phyloP scores from a whole-genome alignment of 2,888 invertebrate species.

The Drosophila basisetae region DNA sequence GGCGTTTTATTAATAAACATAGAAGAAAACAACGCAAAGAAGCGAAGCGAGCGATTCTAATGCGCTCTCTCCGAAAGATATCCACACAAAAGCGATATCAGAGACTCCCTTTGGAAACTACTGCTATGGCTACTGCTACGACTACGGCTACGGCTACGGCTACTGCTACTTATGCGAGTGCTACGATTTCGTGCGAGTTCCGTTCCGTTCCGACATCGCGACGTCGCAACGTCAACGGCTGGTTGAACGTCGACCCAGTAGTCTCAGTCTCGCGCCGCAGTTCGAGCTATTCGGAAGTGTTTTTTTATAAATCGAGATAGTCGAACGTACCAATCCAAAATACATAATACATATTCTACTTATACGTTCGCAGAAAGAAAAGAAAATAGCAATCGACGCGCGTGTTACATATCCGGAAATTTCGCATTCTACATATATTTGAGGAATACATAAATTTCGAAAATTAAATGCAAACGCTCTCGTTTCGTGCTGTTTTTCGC shows the following conservation, averaged over 20 bases:
- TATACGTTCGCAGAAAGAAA: not conserved
- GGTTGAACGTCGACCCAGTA: conserved; percentile 70
- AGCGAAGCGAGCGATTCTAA: conserved; percentile 11
- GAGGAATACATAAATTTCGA: conserved; percentile 31
- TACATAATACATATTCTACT: conserved; percentile 8
- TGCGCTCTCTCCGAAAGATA: conserved; percentile 36
- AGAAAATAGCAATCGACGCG: conserved; percentile 43
- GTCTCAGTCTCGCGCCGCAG: conserved; percentile 78
- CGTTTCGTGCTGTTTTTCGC: conserved; percentile 33
- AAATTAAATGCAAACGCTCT: conserved; percentile 22
- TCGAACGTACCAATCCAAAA: conserved; percentile 28
- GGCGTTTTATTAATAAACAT: conserved; percentile 48
- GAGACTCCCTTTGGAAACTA: conserved; percentile 45
- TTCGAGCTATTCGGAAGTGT: conserved; percentile 81
- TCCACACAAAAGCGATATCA: conserved; percentile 43
- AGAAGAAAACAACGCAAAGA: conserved; percentile 55
- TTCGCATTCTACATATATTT: conserved; percentile 25
- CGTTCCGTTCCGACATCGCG: conserved; percentile 52
- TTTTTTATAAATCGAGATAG: conserved; percentile 31
- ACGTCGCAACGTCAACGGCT: conserved; percentile 26
- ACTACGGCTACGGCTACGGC: not conserved
- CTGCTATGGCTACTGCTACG: not conserved
- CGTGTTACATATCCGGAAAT: conserved; percentile 62
- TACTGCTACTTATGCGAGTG: conserved; percentile 1
- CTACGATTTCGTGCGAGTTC: conserved; percentile 49